Evolutionary conservation across 1,140 invertebrate species (phyloP), one percentile per base, ranked within the genome.

Genomic region (Pseudomyrmex dendroicus): DNA sequence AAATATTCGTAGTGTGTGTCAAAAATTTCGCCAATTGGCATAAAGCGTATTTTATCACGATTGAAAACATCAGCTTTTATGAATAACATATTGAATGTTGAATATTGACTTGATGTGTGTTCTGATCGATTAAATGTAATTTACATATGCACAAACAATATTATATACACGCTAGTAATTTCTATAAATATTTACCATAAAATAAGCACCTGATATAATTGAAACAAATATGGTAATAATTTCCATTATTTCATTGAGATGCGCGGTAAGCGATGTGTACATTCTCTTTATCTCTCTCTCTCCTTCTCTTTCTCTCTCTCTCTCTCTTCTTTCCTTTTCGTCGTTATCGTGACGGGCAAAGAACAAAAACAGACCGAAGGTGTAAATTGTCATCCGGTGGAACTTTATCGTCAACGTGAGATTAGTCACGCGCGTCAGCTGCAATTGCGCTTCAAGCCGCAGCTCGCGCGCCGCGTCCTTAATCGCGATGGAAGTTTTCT

Each of bases 141-240:
- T 54, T 35, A 52, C 17, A 25, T 77, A 61, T 50, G 12, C 52
- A 72, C 68, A 50, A n/a, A 9, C 72, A 3, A 35, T 54, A 70
- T 70, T 68, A 68, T 15, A 35, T 8, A 25, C 35, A 35, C 35
- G 35, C 35, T 7, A 68, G 17, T 5, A 64, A n/a, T 46, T 22
- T 67, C 22, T 22, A 35, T 57, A 78, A 62, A 63, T 85, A 91
- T 87, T 74, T 89, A 92, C 35, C 91, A 64, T 87, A 89, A 77
- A 86, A 91, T 44, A 67, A 84, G 66, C 91, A 92, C 88, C 91
- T 89, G 20, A 88, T 91, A 78, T 91, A 90, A 84, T 80, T 67
- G 20, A 59, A 4, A 70, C 88, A 92, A 68, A 92, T 84, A 3
- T 56, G 76, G 35, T 91, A 92, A 84, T 92, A 92, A 88, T 85